Conservation (phyloP, 2,113 vertebrate genomes). For the Catagonus wagneri region DNA sequence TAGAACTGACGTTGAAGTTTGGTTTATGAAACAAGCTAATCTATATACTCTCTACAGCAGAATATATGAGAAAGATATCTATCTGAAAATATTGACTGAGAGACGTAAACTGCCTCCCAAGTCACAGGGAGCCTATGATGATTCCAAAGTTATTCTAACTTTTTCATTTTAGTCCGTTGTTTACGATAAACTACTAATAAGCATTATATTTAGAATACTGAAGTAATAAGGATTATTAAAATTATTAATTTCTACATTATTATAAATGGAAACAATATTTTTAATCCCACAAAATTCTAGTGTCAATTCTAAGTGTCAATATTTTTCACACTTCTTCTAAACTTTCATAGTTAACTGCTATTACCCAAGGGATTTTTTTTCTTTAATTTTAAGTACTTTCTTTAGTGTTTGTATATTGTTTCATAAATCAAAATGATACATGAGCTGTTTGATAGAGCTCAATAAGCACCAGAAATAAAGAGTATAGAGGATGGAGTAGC, state of each 20-base stretch:
- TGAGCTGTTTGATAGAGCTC: background rate
- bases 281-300: background rate
- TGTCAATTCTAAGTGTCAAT: background rate
- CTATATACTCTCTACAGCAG: background rate
- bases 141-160: background rate
- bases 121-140: background rate
- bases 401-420: background rate
- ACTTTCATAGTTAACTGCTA: slow-evolving; percentile 21
- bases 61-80: background rate
- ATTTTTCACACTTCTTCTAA: background rate
- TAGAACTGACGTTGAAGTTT: slow-evolving; percentile 26
- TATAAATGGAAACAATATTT: background rate
- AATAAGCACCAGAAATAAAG: background rate
- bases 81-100: background rate
- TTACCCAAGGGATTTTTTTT: background rate
- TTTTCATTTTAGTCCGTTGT: background rate
- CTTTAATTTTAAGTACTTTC: background rate
- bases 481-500: background rate
- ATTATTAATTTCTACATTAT: slow-evolving; percentile 8
- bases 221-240: background rate
- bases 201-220: background rate
- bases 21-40: background rate
- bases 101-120: background rate
- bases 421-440: background rate
- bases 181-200: background rate